These are phyloP conservation scores for Apolygus lucorum DNA, from an alignment of 1,140 invertebrate species.

Conservation along the genomic window DNA sequence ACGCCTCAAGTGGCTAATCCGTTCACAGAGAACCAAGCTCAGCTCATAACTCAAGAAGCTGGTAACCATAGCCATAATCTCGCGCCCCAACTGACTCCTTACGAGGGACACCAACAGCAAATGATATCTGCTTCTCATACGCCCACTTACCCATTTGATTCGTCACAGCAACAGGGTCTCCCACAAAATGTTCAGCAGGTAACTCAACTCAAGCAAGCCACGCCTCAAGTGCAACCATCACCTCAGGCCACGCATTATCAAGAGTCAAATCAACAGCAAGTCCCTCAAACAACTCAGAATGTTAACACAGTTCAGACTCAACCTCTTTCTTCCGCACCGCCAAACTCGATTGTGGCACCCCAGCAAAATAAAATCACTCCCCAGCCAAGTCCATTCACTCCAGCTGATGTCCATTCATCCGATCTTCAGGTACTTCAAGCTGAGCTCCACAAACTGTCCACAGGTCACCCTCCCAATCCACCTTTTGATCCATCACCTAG, in stretches of 20 bases:
- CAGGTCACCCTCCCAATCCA: not conserved
- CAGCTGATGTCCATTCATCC: constrained; percentile 6
- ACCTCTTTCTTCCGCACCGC: not conserved
- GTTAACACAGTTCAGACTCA: too few species aligned
- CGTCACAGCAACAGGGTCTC: not conserved
- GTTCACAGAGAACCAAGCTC: not conserved
- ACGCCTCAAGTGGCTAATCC: not conserved
- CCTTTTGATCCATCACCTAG: not conserved
- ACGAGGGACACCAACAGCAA: too few species aligned
- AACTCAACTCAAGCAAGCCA: not conserved
- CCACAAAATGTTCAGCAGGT: constrained; percentile 1
- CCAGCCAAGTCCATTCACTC: too few species aligned
- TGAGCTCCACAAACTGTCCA: constrained; percentile 10
- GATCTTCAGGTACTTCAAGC: not conserved
- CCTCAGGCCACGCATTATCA: not conserved
- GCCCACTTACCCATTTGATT: not conserved
- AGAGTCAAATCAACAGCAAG: not conserved
- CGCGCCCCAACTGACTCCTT: not conserved
- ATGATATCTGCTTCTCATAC: constrained; percentile 16
- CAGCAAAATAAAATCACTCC: not conserved
- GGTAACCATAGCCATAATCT: not conserved
- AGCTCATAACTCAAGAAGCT: not conserved
- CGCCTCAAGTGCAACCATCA: constrained; percentile 5
- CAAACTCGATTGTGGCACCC: not conserved
- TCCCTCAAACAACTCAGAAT: not conserved